These are phyloP conservation scores for Upupa epops DNA, from an alignment of 2,113 vertebrate genomes.

Conservation along the genomic window DNA sequence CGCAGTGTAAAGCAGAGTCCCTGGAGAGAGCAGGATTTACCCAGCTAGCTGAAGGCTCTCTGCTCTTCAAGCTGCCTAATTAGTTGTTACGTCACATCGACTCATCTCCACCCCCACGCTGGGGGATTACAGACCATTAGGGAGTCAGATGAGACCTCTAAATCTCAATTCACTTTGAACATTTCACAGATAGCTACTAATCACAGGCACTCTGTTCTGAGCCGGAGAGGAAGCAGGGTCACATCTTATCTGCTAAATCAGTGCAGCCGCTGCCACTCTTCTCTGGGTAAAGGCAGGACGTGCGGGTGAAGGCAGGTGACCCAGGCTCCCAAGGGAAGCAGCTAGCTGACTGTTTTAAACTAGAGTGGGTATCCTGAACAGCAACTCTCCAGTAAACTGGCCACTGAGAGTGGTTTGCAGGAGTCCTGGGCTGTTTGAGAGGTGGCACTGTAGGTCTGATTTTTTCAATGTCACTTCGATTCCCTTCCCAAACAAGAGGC, in stretches of 20 bases:
- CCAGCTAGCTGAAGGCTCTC: not conserved
- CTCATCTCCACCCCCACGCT: not conserved
- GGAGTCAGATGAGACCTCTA: slow-evolving; percentile 17
- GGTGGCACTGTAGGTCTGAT: not conserved
- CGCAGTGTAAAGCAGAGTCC: not conserved
- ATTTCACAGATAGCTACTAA: slow-evolving; percentile 53
- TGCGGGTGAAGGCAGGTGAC: not conserved
- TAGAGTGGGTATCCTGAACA: not conserved
- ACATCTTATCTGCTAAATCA: slow-evolving; percentile 8
- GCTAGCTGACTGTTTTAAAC: not conserved
- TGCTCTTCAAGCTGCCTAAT: slow-evolving; percentile 19
- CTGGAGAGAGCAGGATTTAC: slow-evolving; percentile 18
- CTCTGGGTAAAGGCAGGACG: not conserved
- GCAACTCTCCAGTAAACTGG: not conserved
- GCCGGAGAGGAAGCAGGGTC: not conserved
- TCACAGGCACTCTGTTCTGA: slow-evolving; percentile 11
- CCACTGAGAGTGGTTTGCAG: not conserved
- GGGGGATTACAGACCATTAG: slow-evolving; percentile 31
- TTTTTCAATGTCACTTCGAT: not conserved
- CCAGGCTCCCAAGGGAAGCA: not conserved
- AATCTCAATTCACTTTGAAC: slow-evolving; percentile 33
- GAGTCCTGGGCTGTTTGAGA: not conserved
- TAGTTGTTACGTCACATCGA: slow-evolving; percentile 10
- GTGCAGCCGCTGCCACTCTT: no score
- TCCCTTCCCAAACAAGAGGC: not conserved